Conservation (phyloP, 2,797 vertebrate species). For the Florisuga fusca region DNA sequence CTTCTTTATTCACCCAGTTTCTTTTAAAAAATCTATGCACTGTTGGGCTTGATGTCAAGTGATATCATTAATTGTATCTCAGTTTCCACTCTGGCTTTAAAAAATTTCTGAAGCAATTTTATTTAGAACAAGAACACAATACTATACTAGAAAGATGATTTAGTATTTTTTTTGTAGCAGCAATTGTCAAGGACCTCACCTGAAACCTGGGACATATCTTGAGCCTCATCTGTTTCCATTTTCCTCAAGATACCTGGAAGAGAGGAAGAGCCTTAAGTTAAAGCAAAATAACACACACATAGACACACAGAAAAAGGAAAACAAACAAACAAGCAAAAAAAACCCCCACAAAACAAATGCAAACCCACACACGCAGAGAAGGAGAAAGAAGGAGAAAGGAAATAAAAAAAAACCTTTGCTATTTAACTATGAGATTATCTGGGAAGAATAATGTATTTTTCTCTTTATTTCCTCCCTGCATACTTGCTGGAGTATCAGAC, state of each 20-base stretch:
- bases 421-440: slow-evolving; percentile 88
- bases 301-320: slow-evolving; percentile 66
- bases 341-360: too few relatives aligned
- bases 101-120: slow-evolving; percentile 53
- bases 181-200: slow-evolving; percentile 82
- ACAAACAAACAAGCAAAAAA: not conserved
- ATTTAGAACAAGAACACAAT: slow-evolving; percentile 26
- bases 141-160: slow-evolving; percentile 40
- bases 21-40: slow-evolving; percentile 41
- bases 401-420: not conserved
- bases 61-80: slow-evolving; percentile 56
- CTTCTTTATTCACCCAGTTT: slow-evolving; percentile 25
- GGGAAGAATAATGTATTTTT: slow-evolving; percentile 86
- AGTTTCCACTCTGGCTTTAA: slow-evolving; percentile 34
- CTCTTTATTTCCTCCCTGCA: slow-evolving; percentile 81
- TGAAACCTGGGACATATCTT: slow-evolving; percentile 98
- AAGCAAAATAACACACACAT: slow-evolving; percentile 52
- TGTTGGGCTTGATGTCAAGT: slow-evolving; percentile 31
- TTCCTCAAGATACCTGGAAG: slow-evolving; percentile 91
- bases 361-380: not conserved
- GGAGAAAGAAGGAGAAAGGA: slow-evolving; percentile 28
- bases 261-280: slow-evolving; percentile 73
- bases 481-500: slow-evolving; percentile 82
- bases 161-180: slow-evolving; percentile 18
- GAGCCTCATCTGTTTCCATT: slow-evolving; percentile 97